Evolutionary conservation across 2,113 vertebrate genomes (phyloP).

Genomic region (Astur gentilis): DNA sequence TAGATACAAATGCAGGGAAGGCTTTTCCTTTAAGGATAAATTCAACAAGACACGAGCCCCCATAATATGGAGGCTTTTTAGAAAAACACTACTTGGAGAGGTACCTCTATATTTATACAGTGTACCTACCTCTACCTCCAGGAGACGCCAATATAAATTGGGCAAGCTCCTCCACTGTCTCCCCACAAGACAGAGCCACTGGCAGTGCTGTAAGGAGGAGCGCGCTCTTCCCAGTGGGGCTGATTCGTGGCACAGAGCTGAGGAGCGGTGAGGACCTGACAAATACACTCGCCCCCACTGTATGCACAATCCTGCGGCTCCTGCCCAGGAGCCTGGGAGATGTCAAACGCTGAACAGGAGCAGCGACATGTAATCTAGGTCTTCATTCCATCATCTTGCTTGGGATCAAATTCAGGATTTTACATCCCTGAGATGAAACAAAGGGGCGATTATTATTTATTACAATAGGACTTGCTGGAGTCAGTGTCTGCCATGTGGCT

Average conservation of each 20-base stretch:
- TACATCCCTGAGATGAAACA: neutral
- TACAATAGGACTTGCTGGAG: neutral
- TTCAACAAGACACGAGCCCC: neutral
- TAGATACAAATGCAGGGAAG: neutral
- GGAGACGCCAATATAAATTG: rapidly evolving
- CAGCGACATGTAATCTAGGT: neutral
- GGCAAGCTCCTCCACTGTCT: neutral
- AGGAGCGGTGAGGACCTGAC: neutral
- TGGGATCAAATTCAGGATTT: neutral
- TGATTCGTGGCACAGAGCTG: rapidly evolving
- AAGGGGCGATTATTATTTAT: neutral
- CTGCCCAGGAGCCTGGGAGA: neutral
- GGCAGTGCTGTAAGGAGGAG: rapidly evolving
- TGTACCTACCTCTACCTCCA: neutral
- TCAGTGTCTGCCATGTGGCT: neutral
- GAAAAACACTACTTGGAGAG: neutral
- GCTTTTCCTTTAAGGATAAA: neutral
- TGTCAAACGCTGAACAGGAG: neutral
- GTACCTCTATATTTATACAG: neutral
- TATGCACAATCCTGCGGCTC: rapidly evolving
- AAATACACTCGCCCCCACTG: neutral
- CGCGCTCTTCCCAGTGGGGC: rapidly evolving
- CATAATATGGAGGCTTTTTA: neutral
- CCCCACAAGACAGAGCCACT: rapidly evolving
- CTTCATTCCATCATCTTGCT: neutral